phyloP scores from a whole-genome alignment of 2,113 vertebrate genomes.

The Callionymus lyra region DNA sequence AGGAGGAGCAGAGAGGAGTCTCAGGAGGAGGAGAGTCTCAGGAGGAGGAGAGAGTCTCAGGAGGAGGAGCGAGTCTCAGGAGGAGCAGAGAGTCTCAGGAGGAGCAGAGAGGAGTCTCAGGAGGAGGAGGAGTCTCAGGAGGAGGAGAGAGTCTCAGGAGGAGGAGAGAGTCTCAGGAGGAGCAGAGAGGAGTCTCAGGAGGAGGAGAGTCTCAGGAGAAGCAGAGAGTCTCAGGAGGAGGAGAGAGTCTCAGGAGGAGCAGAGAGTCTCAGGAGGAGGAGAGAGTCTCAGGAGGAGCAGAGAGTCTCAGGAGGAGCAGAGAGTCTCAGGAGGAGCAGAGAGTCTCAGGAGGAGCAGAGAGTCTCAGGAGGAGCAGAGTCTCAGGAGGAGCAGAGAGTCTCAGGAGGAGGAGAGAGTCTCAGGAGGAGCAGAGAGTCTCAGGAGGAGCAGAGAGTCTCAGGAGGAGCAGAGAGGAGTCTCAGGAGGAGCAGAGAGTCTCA shows the following conservation, averaged over 20 bases:
- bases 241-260: conserved; percentile 47
- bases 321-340: conserved; percentile 52
- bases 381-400: conserved; percentile 40
- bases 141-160: conserved; percentile 60
- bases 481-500: conserved; percentile 40
- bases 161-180: no score
- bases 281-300: conserved; percentile 34
- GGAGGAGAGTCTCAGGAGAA: conserved; percentile 61
- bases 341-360: conserved; percentile 56
- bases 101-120: no score
- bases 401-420: conserved; percentile 59
- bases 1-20: conserved; percentile 38
- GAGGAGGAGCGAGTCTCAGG: conserved; percentile 42
- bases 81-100: conserved; percentile 60
- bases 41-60: no score
- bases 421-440: conserved; percentile 45
- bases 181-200: conserved; percentile 41
- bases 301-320: conserved; percentile 52
- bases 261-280: conserved; percentile 61
- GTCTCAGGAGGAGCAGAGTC: no score
- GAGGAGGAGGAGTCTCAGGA: conserved; percentile 42
- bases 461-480: no score
- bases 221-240: no score
- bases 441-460: conserved; percentile 58
- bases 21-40: conserved; percentile 57